Evolutionary conservation across 2,113 vertebrate species (phyloP).

Genomic region (Limanda limanda): DNA sequence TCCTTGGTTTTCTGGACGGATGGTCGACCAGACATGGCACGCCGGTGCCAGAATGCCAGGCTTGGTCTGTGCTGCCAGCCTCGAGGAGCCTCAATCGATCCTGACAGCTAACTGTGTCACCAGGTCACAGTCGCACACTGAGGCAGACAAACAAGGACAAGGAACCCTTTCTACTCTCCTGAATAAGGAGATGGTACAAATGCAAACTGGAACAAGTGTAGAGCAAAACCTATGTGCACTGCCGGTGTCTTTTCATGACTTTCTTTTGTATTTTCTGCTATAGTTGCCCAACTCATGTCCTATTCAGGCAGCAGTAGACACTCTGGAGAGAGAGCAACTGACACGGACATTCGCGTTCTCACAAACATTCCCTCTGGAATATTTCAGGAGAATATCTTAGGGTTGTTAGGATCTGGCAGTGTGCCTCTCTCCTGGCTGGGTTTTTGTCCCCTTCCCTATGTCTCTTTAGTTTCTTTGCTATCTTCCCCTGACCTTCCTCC

Average conservation of each 20-base stretch:
- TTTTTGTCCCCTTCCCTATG: too few relatives aligned
- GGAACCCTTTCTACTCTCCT: background rate
- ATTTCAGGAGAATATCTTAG: too few relatives aligned
- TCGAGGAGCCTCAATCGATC: constrained; percentile 52
- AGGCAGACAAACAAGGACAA: constrained; percentile 31
- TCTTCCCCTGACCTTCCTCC: too few relatives aligned
- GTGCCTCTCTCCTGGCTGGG: too few relatives aligned
- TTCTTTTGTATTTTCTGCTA: background rate
- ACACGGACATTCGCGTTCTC: too few relatives aligned
- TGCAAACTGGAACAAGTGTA: background rate
- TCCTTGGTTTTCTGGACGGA: constrained; percentile 20
- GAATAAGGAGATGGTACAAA: background rate
- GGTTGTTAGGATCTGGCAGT: too few relatives aligned
- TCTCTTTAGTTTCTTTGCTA: too few relatives aligned
- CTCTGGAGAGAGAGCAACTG: too few relatives aligned
- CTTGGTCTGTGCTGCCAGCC: constrained; percentile 50
- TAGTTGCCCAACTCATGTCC: background rate
- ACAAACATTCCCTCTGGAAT: too few relatives aligned
- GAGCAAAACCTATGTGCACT: background rate
- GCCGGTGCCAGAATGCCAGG: constrained; percentile 41
- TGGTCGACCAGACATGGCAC: constrained; percentile 42
- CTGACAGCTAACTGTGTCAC: constrained; percentile 72
- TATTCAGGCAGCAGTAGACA: too few relatives aligned
- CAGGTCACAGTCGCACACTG: constrained; percentile 35
- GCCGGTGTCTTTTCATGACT: background rate